Base-by-base conservation (phyloP, 2,888 invertebrate species). In the Subacronicta megacephala region DNA sequence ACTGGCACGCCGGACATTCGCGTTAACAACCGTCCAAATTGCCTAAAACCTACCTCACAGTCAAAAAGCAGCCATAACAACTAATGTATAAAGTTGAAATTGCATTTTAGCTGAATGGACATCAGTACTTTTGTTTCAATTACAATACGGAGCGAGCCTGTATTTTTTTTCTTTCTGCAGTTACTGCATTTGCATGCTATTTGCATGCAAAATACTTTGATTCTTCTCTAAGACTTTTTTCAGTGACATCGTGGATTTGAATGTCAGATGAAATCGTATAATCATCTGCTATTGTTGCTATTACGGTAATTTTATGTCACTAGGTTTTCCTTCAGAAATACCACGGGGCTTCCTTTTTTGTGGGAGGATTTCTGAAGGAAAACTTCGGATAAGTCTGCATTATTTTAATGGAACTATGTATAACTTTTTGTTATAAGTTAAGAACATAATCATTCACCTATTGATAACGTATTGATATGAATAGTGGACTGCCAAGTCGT, bases 41-140 rank as follows among this genome's bases (percentile, higher is more conserved):
- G 74, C 70, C 64, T 52, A 45, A 54, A 47, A 46, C 40, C 1
- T 17, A n/a, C 3, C 3, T 38, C 18, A 43, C 53, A 43, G 2
- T 13, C 12, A 10, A 65, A 59, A 45, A 23, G 12, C 18, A 40
- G 60, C 60, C 46, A 40, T 74, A 71, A 7, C 0, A 0, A 0
- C 0, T 1, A 38, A 0, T 0, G 3, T 5, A 42, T 67, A 59
- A 51, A 58, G 54, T 45, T 31, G 15, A 38, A 47, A 40, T 42
- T 53, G 9, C 20, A 6, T 26, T 53, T 49, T 17, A n/a, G 5
- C 5, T 10, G 13, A 65, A 54, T 68, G 55, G 71, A 64, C 66
- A 65, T 69, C 51, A 62, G 59, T 52, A 76, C 74, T 82, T 80
- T 84, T 83, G 78, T 84, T 81, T 78, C 77, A 79, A 78, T 81